phyloP scores from a whole-genome alignment of 2,797 vertebrate genomes.

The Pseudochromis fuscus region DNA sequence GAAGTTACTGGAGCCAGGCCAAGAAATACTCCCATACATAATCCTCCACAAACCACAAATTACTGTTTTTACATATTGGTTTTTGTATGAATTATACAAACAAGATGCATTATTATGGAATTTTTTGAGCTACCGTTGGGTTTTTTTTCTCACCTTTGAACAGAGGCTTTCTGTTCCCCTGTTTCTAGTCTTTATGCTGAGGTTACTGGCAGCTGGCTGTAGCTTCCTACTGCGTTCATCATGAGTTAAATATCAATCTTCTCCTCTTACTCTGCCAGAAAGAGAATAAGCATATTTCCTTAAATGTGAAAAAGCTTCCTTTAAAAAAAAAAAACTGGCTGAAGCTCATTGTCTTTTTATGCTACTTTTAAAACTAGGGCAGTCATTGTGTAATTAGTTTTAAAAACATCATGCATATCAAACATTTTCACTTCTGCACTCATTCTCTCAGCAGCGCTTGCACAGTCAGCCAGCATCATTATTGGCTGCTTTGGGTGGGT shows the following conservation, averaged over 20 bases:
- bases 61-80: constrained; percentile 3
- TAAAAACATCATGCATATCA: constrained; percentile 36
- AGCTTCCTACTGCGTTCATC: not conserved
- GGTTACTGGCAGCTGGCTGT: not conserved
- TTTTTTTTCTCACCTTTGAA: constrained; percentile 5
- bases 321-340: constrained; percentile 6
- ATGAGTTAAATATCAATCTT: not conserved
- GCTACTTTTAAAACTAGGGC: constrained; percentile 60
- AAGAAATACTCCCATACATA: constrained; percentile 15
- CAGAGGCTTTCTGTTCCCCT: not conserved
- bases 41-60: constrained; percentile 1
- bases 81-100: constrained; percentile 12
- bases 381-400: constrained; percentile 51
- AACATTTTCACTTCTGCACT: constrained; percentile 16
- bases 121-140: not conserved
- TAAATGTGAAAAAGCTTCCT: constrained; percentile 13
- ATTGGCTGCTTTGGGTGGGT: constrained; percentile 25
- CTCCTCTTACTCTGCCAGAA: not conserved
- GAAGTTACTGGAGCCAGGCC: not conserved
- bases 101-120: not conserved
- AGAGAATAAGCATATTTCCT: not conserved
- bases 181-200: constrained; percentile 4
- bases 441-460: constrained; percentile 11
- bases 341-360: constrained; percentile 35
- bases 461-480: constrained; percentile 41